Base-by-base conservation (phyloP, 2,797 vertebrate genomes). In the Stomatorhinus walkeri region DNA sequence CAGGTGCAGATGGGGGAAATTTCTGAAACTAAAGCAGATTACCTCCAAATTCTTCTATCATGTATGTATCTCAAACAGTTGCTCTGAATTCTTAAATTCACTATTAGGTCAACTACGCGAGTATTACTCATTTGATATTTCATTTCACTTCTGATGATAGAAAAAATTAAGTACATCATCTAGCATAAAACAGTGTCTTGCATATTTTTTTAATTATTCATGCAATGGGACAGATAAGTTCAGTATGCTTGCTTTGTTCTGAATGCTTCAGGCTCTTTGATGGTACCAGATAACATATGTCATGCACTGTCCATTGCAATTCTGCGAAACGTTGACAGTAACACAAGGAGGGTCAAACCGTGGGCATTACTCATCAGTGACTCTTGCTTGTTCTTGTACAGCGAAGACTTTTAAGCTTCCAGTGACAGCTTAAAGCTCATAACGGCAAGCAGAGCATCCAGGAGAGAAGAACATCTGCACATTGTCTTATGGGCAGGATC, bases 281-380 rank as follows among this genome's bases (percentile, higher is more conserved):
- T 46, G 40, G 40, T 81, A 81, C 36, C 19, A 43, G 76, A 81
- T 36, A 87, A 87, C 51, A 59, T 59, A 40, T 54, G 22, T 36
- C 85, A 87, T 9, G 56, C 51, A 87, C 52, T 87, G 32, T 56
- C 24, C 85, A 87, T 9, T 87, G 76, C 76, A 81, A 81, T 81
- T 81, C 40, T 46, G 40, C 7, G 40, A 81, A 92, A 91, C 52
- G 85, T 90, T 90, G 89, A 90, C 88, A 89, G 90, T 91, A 91
- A 91, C 90, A 72, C 86, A 92, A 92, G 36, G 72, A 83, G 72
- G 90, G 90, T 86, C 79, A 90, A 89, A 91, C 72, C 89, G 68
- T 87, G 88, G 88, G 91, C 87, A 16, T 88, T 79, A 81, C 76
- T 81, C 76, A 46, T 81, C 19, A 28, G 56, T 85, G 76, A 90